These are phyloP conservation scores for Drosophila sturtevanti DNA, from an alignment of 1,140 invertebrate species.

Conservation along the genomic window DNA sequence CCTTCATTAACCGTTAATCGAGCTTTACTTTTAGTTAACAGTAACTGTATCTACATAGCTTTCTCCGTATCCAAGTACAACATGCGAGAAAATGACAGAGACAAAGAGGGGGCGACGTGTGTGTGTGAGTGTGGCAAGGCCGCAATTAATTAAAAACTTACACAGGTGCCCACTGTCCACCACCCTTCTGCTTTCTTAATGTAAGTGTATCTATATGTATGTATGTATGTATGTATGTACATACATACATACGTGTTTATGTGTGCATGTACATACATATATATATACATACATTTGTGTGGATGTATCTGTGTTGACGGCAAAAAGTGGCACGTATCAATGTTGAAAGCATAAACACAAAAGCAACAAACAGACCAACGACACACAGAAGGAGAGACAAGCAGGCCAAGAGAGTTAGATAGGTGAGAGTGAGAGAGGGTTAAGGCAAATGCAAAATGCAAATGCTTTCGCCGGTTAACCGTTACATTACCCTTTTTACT, in stretches of 20 bases:
- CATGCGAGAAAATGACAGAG: conserved; percentile 31
- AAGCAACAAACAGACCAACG: conserved; percentile 34
- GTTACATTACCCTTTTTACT: conserved; percentile 39
- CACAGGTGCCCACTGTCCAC: conserved; percentile 59
- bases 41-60: conserved; percentile 66
- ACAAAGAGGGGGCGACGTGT: conserved; percentile 23
- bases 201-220: neutral
- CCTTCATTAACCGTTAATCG: conserved; percentile 35
- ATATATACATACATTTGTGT: conserved; percentile 14
- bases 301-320: conserved; percentile 37
- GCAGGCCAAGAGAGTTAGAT: neutral
- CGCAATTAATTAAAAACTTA: conserved; percentile 80
- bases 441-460: conserved; percentile 25
- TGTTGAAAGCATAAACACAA: conserved; percentile 73
- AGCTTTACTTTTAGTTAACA: conserved; percentile 51
- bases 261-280: too few species aligned
- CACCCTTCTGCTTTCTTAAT: conserved; percentile 2
- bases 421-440: conserved; percentile 18
- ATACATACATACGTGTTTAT: too few species aligned
- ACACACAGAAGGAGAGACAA: conserved; percentile 1
- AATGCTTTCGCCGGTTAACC: conserved; percentile 42
- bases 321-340: conserved; percentile 75
- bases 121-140: conserved; percentile 58
- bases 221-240: conserved; percentile 38
- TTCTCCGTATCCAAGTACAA: conserved; percentile 48